Conservation (phyloP, 2,113 vertebrate genomes). For the Megaleporinus macrocephalus region DNA sequence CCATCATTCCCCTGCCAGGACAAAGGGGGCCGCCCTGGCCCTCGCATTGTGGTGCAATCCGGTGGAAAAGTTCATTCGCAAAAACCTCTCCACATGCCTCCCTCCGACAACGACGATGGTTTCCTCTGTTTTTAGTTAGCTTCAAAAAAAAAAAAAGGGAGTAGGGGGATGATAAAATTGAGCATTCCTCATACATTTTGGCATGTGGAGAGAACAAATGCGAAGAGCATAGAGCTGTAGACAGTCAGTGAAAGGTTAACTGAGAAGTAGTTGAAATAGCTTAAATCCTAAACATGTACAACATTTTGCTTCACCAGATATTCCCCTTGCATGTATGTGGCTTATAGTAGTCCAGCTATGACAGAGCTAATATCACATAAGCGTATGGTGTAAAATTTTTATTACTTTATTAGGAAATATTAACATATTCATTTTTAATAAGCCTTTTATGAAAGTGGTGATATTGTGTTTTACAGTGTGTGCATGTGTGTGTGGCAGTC, state of each 20-base stretch:
- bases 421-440: too few species aligned
- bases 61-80: constrained; percentile 54
- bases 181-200: constrained; percentile 43
- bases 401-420: too few species aligned
- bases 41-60: constrained; percentile 53
- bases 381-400: background rate
- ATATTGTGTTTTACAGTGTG: background rate
- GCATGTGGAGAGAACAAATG: constrained; percentile 3
- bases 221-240: constrained; percentile 24
- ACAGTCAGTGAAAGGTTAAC: constrained; percentile 43
- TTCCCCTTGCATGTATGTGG: constrained; percentile 2
- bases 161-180: constrained; percentile 32
- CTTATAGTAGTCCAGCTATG: background rate
- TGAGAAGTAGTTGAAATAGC: constrained; percentile 27
- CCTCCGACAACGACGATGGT: constrained; percentile 25
- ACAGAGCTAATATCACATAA: background rate
- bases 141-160: constrained; percentile 33
- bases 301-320: background rate
- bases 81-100: constrained; percentile 43
- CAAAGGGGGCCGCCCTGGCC: constrained; percentile 53
- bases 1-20: constrained; percentile 58
- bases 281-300: background rate
- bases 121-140: constrained; percentile 51
- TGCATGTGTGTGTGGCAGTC: constrained; percentile 3
- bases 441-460: background rate